Conservation (phyloP, 1,140 invertebrate species). For the Carposina sasakii region DNA sequence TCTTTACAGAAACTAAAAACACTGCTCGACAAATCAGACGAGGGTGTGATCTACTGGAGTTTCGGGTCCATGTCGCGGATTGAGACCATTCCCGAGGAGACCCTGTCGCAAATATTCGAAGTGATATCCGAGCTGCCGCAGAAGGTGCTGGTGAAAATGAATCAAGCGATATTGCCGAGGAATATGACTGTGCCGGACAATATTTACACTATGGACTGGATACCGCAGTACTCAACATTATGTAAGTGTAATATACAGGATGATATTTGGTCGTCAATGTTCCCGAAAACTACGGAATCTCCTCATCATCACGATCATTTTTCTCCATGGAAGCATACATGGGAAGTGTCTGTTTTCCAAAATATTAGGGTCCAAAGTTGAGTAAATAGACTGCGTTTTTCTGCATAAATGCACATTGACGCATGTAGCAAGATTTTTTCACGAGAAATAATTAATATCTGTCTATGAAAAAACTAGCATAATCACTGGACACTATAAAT, state of each 20-base stretch:
- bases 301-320: too few relatives aligned
- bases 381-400: too few relatives aligned
- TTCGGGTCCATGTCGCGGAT: constrained; percentile 78
- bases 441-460: too few relatives aligned
- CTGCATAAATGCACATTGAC: too few relatives aligned
- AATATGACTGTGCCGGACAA: constrained; percentile 73
- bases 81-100: constrained; percentile 65
- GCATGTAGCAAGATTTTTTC: too few relatives aligned
- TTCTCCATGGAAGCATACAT: too few relatives aligned
- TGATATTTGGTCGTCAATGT: too few relatives aligned
- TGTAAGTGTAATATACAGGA: constrained; percentile 58
- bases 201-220: constrained; percentile 77
- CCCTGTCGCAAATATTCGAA: constrained; percentile 63
- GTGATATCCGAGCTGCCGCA: constrained; percentile 70
- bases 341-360: too few relatives aligned
- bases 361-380: too few relatives aligned
- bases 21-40: constrained; percentile 73
- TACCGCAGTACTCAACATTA: constrained; percentile 78
- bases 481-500: too few relatives aligned
- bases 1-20: constrained; percentile 68
- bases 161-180: constrained; percentile 67
- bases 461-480: too few relatives aligned
- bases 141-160: constrained; percentile 75
- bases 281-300: too few relatives aligned
- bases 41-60: constrained; percentile 80